phyloP scores from a whole-genome alignment of 2,797 vertebrate genomes.

The Diglossa cyanea region DNA sequence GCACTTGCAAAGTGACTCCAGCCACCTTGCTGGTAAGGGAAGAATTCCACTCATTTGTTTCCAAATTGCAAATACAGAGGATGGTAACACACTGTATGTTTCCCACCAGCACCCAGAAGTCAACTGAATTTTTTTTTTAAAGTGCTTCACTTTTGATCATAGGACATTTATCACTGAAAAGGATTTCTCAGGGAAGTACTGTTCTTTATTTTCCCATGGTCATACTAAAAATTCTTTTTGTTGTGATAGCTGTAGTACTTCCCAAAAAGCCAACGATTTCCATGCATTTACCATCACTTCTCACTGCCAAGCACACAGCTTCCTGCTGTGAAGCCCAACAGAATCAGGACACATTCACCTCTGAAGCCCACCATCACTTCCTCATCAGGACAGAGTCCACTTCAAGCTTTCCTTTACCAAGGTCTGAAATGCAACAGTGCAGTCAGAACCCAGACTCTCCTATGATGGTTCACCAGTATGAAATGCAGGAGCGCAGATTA shows the following conservation, averaged over 20 bases:
- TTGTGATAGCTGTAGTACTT: neutral
- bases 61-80: neutral
- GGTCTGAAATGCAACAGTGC: neutral
- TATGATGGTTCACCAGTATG: neutral
- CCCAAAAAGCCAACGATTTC: neutral
- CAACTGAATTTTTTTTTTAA: rapidly evolving
- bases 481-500: neutral
- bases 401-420: neutral
- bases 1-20: neutral
- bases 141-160: neutral
- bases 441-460: neutral
- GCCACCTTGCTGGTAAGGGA: neutral
- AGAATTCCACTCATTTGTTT: neutral
- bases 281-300: neutral
- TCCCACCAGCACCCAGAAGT: neutral
- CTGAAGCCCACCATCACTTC: neutral
- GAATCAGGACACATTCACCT: neutral
- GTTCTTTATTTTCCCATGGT: neutral
- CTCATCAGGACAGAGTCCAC: neutral
- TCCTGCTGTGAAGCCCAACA: neutral
- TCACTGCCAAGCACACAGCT: neutral
- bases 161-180: neutral
- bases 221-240: neutral
- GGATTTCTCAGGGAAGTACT: neutral
- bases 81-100: neutral